These are phyloP conservation scores for Caenorhabditis macrosperma DNA, from an alignment of 2,888 invertebrate species.

Conservation along the genomic window DNA sequence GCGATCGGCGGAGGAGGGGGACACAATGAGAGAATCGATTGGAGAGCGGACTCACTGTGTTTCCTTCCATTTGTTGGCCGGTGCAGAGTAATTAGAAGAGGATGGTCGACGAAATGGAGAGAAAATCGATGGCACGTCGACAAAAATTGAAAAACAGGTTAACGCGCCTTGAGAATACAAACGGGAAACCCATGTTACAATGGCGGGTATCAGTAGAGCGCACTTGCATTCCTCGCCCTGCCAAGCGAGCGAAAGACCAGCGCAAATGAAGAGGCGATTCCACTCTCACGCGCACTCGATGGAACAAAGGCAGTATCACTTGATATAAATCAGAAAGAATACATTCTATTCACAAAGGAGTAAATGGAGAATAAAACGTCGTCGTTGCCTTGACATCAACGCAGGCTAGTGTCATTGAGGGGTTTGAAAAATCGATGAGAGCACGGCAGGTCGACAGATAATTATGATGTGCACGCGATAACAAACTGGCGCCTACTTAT, in stretches of 20 bases:
- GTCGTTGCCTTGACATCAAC: too few species aligned
- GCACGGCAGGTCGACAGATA: background rate
- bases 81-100: too few species aligned
- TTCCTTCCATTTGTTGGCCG: too few species aligned
- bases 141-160: background rate
- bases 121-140: background rate
- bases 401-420: too few species aligned
- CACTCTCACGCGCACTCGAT: background rate
- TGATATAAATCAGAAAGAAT: too few species aligned
- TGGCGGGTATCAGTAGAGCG: slow-evolving; percentile 27
- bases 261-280: slow-evolving; percentile 1
- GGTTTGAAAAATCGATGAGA: background rate
- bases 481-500: background rate
- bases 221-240: slow-evolving; percentile 8
- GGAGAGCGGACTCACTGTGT: too few species aligned
- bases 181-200: background rate
- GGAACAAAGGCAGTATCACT: too few species aligned
- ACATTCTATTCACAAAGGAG: too few species aligned
- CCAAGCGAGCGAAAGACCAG: background rate
- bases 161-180: background rate
- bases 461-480: background rate
- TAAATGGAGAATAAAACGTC: too few species aligned
- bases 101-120: too few species aligned
- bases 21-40: too few species aligned
- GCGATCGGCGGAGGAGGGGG: too few species aligned